Evolutionary conservation across 2,113 vertebrate genomes (phyloP).

Genomic region (Vanacampus margaritifer): DNA sequence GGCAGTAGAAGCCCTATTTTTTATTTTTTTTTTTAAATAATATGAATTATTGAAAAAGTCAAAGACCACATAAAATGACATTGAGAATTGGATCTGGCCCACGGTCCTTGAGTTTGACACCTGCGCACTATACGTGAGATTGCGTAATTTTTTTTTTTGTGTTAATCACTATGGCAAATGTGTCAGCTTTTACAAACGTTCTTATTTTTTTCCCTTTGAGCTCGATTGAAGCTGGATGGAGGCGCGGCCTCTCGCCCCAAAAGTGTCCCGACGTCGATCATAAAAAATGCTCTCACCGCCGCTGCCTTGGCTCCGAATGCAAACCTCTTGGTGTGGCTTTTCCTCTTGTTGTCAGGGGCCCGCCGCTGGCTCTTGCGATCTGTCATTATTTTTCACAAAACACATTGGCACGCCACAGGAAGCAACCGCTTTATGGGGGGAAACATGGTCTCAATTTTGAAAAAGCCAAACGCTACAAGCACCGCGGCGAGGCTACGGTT

Average conservation of each 20-base stretch:
- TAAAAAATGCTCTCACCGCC: constrained; percentile 22
- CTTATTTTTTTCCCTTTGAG: background rate
- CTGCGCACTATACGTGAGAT: background rate
- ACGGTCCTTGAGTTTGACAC: background rate
- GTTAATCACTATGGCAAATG: background rate
- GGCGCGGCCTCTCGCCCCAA: background rate
- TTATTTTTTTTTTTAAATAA: no score
- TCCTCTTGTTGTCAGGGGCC: constrained; percentile 17
- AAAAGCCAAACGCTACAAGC: constrained; percentile 48
- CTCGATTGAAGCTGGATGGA: background rate
- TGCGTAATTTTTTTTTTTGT: background rate
- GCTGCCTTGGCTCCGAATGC: constrained; percentile 21
- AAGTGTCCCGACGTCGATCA: background rate
- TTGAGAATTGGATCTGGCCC: no score
- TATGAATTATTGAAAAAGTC: background rate
- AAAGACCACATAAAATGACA: background rate
- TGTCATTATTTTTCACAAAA: constrained; percentile 20
- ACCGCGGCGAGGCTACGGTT: constrained; percentile 41
- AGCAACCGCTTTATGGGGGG: constrained; percentile 36
- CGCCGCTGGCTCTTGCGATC: constrained; percentile 8
- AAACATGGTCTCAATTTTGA: constrained; percentile 54
- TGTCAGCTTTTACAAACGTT: background rate
- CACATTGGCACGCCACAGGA: constrained; percentile 40
- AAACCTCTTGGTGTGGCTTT: constrained; percentile 24
- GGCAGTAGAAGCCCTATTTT: no score